These are phyloP conservation scores for Ichneumon xanthorius DNA, from an alignment of 2,888 invertebrate species.

Conservation along the genomic window DNA sequence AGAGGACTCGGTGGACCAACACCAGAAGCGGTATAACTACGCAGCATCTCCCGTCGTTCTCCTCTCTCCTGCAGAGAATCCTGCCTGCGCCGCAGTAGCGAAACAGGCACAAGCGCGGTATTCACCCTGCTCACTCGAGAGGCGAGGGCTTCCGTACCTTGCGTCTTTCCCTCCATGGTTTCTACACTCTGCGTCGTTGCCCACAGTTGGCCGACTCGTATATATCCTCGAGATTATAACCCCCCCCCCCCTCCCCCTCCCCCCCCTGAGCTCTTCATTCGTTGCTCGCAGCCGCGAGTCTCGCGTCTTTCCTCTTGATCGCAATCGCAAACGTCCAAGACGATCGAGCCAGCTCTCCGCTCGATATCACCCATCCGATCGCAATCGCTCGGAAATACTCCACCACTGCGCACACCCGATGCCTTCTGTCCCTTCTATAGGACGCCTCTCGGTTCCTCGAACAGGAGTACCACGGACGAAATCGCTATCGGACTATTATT, in stretches of 20 bases:
- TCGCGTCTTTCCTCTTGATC: conserved; percentile 31
- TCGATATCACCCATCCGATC: conserved; percentile 34
- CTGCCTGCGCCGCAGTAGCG: conserved; percentile 7
- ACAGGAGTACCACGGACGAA: conserved; percentile 12
- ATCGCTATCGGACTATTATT: conserved; percentile 34
- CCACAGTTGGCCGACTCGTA: conserved; percentile 48
- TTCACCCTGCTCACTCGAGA: conserved; percentile 37
- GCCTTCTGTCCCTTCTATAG: not conserved
- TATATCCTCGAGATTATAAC: conserved; percentile 29
- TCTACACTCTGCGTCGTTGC: conserved; percentile 41
- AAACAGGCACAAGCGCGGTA: conserved; percentile 10
- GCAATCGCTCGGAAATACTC: conserved; percentile 30
- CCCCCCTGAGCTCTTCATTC: conserved; percentile 1
- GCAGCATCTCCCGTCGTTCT: conserved; percentile 15
- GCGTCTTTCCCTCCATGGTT: conserved; percentile 26
- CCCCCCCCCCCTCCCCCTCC: not conserved
- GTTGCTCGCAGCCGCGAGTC: not conserved
- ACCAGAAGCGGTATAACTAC: conserved; percentile 50
- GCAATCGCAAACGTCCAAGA: conserved; percentile 30
- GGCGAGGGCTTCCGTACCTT: conserved; percentile 37
- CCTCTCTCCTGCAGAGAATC: conserved; percentile 1
- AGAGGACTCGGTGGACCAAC: conserved; percentile 43
- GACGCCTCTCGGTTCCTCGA: conserved; percentile 11
- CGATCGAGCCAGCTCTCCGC: not conserved
- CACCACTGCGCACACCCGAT: not conserved